Base-by-base conservation (phyloP, 2,888 invertebrate species). In the Cephus runcator region DNA sequence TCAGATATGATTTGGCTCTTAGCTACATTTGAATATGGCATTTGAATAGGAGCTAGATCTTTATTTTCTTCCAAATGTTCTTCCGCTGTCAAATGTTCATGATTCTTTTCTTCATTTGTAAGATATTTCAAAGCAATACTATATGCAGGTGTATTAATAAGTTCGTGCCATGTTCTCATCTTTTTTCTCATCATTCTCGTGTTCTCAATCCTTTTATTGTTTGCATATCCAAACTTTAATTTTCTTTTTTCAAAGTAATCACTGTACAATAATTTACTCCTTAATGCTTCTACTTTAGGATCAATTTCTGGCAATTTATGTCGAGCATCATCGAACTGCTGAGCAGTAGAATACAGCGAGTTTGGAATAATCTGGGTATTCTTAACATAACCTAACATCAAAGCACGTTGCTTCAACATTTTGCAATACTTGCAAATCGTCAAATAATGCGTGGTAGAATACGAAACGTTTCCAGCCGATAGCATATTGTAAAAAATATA, bases 91-190 rank as follows among this genome's bases (percentile, higher is more conserved):
- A 90, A 88, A 34, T 88, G 82, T 33, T 92, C 83, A 73, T 92
- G 83, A 74, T 87, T 87, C 30, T 92, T 91, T 56, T 23, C 56
- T 82, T 92, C 88, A 34, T 92, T 90, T 0, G 92, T 89, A 71
- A 92, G 90, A 89, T 93, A 94, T 85, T 93, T 93, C 79, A 95
- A 87, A 0, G 93, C 88, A 4, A 94, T 75, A 0, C 95, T 94
- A 75, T 93, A 85, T 0, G 93, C 93, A 33, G 93, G 90, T 68
- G 92, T 88, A 73, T 85, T 87, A 76, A 75, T 34, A 0, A 81
- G 68, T 86, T 91, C 73, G 23, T 88, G 79, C n/a, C 85, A 83
- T 6, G 90, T 85, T 35, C 87, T 87, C 34, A 81, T 69, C 75
- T 87, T 79, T 36, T 83, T 71, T 77, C 80, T 76, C 73, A 79